Evolutionary conservation across 2,113 vertebrate species (phyloP).

Genomic region (Lophius piscatorius): DNA sequence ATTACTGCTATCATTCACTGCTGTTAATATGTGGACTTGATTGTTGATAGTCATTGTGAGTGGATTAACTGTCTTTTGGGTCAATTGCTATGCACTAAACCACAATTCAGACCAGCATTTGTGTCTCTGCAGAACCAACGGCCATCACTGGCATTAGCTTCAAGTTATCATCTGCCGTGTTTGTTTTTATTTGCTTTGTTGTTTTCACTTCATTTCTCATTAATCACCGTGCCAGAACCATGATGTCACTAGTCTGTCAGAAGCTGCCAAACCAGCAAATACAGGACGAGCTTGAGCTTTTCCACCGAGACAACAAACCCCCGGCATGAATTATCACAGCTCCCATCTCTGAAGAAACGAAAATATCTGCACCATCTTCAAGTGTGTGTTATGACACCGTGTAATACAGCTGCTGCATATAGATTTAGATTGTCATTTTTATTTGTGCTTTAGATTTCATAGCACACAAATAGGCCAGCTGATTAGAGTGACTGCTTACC

Average conservation of each 20-base stretch:
- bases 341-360: constrained; percentile 7
- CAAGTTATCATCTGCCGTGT: constrained; percentile 29
- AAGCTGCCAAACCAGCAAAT: constrained; percentile 52
- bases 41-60: background rate
- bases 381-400: background rate
- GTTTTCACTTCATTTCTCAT: constrained; percentile 42
- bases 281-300: constrained; percentile 37
- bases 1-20: too few species aligned
- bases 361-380: constrained; percentile 19
- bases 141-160: constrained; percentile 13
- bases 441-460: too few species aligned
- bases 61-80: background rate
- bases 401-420: too few species aligned
- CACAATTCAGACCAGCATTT: background rate
- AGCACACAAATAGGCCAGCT: too few species aligned
- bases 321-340: constrained; percentile 28
- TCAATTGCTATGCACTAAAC: background rate
- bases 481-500: too few species aligned
- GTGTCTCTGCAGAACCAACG: constrained; percentile 1
- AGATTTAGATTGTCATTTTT: too few species aligned
- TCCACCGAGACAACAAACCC: constrained; percentile 32
- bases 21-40: too few species aligned
- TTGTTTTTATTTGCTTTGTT: constrained; percentile 52
- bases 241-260: constrained; percentile 50
- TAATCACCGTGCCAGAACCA: constrained; percentile 37